A percentile compares a stretch with the other conserved stretches of the same genome.
Conservation (phyloP, 92 coral and sea anemone genomes). For the Virgularia gustaviana region DNA sequence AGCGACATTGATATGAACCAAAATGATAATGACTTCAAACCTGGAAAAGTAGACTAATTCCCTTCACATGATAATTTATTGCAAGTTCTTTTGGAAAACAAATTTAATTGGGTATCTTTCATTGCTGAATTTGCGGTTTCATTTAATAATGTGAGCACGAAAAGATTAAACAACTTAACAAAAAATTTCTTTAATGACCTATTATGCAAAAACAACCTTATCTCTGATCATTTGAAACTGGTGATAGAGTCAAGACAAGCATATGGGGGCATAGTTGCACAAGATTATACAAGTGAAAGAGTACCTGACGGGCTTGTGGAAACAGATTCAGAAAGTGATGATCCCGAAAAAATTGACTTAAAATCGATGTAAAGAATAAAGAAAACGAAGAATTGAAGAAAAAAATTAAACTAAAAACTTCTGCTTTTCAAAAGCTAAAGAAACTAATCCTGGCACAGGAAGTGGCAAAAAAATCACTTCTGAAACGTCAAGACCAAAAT, state of each 20-base stretch:
- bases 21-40: neutral
- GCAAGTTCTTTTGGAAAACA: constrained; percentile 44
- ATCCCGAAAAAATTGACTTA: constrained; percentile 23
- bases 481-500: constrained; percentile 18
- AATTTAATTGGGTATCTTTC: constrained; percentile 54
- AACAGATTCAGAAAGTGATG: constrained; percentile 44
- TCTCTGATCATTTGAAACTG: constrained; percentile 36
- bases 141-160: constrained; percentile 29
- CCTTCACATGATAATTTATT: constrained; percentile 46
- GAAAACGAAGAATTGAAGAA: constrained; percentile 5
- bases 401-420: constrained; percentile 7
- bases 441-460: constrained; percentile 23
- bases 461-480: constrained; percentile 21
- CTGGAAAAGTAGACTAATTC: neutral
- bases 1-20: neutral
- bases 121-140: constrained; percentile 52
- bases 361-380: neutral
- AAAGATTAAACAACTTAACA: constrained; percentile 38
- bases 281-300: neutral
- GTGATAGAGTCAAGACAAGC: constrained; percentile 51
- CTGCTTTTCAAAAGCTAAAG: constrained; percentile 8
- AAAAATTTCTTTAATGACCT: constrained; percentile 39
- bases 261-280: constrained; percentile 1
- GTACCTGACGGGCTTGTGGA: neutral
- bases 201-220: constrained; percentile 22